Evolutionary conservation across 1,140 invertebrate species (phyloP), one percentile per base, ranked within the genome.

Genomic region (Drosophila oshimai): DNA sequence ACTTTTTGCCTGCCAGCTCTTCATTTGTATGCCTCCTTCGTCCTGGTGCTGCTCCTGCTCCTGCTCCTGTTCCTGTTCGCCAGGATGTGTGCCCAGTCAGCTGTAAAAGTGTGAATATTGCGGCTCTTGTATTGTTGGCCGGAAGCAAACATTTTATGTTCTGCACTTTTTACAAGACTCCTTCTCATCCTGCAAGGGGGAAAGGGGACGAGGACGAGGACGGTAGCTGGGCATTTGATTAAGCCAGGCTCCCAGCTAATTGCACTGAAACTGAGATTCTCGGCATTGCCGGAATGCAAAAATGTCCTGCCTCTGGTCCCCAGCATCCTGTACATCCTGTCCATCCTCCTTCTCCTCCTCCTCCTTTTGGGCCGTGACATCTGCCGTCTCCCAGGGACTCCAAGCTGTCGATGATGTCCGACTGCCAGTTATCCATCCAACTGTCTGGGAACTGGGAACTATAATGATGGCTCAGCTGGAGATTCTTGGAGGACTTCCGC

Each of bases 61-160:
- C n/a, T n/a, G n/a, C n/a, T n/a, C n/a, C n/a, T n/a, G n/a, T n/a
- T n/a, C n/a, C n/a, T n/a, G n/a, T n/a, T 10, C 10, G 12, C 4
- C 28, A 12, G 34, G 13, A 28, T 44, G 42, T 42, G 28, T 37
- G 68, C 12, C 13, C 50, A 41, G 54, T 42, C 42, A 44, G 58
- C 41, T 81, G 72, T 29, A 45, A 44, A 64, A 54, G 57, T 84
- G 79, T 84, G 62, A 74, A 78, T 78, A 83, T 83, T 74, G 72
- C 74, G 73, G 41, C 78, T 34, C 44, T 34, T 49, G 42, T 60
- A 62, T 53, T 53, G 34, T 33, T 50, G 20, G 37, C 39, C 42
- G 45, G 67, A 36, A 60, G 68, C 68, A 71, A 71, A 50, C 34
- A 41, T 65, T 65, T 67, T 50, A 50, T 67, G 67, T 15, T 45